Conservation (phyloP, 2,797 vertebrate genomes). For the Sebastes baramenuke region DNA sequence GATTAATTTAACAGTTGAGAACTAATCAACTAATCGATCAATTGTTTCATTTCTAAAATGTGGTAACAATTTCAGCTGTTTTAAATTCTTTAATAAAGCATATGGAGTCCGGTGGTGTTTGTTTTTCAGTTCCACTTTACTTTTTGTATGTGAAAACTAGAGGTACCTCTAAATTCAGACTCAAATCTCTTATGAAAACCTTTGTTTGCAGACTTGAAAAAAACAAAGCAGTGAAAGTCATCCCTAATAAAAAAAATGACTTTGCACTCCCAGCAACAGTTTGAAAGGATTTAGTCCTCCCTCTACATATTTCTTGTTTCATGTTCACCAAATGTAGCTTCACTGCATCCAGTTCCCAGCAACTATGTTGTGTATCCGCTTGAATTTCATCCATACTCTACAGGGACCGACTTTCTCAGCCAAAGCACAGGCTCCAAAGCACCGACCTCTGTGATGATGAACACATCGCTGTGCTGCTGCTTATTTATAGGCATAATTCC, state of each 20-base stretch:
- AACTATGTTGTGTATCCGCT: not conserved
- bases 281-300: not conserved
- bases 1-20: too few species aligned
- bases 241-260: not conserved
- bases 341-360: not conserved
- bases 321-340: not conserved
- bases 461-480: conserved; percentile 13
- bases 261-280: not conserved
- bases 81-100: not conserved
- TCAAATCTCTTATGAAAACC: not conserved
- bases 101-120: not conserved
- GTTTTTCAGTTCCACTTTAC: not conserved
- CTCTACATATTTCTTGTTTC: not conserved
- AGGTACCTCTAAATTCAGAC: not conserved
- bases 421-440: conserved; percentile 10
- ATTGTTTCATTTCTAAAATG: not conserved
- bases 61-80: not conserved
- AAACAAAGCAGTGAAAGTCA: not conserved
- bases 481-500: conserved; percentile 50
- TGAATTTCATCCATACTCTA: conserved; percentile 24
- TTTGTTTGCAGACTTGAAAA: not conserved
- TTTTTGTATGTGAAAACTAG: not conserved
- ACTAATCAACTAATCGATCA: too few species aligned
- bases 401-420: not conserved
- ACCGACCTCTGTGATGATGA: conserved; percentile 5